phyloP scores from a whole-genome alignment of 2,113 vertebrate species.

The Herpetotheres cachinnans region DNA sequence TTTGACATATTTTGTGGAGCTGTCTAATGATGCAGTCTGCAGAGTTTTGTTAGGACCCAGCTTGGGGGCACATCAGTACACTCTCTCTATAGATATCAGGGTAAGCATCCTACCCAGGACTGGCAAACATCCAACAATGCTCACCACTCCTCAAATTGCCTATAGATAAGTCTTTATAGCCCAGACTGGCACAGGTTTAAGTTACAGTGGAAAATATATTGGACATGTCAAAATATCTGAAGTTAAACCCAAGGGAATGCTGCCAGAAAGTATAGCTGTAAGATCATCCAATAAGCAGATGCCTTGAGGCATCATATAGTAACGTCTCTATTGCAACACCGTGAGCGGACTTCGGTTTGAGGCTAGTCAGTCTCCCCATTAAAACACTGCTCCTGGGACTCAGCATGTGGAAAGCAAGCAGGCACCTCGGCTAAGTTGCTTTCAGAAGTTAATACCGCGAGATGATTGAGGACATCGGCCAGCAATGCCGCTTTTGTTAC shows the following conservation, averaged over 20 bases:
- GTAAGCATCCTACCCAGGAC: not conserved
- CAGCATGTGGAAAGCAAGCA: not conserved
- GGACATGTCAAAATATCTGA: slow-evolving; percentile 4
- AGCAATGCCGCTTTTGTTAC: not conserved
- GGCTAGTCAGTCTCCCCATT: not conserved
- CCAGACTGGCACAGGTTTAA: not conserved
- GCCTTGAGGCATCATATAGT: not conserved
- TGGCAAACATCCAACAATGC: not conserved
- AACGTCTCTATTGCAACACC: not conserved
- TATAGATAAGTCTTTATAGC: not conserved
- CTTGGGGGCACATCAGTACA: not conserved
- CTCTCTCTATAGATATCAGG: not conserved
- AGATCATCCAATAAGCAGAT: not conserved
- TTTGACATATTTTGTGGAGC: not conserved
- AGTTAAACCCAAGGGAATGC: slow-evolving; percentile 1
- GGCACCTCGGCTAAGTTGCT: not conserved
- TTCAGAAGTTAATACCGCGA: not conserved
- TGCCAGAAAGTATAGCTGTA: not conserved
- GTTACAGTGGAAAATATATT: slow-evolving; percentile 45
- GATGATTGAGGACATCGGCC: not conserved
- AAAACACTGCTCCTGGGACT: not conserved
- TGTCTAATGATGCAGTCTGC: not conserved
- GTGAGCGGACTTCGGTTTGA: not conserved
- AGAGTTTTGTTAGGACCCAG: not conserved
- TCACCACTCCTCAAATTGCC: slow-evolving; percentile 8